Percentiles rank a stretch among this genome's conserved stretches.
Conservation (phyloP, 2,888 invertebrate genomes). For the Zele albiditarsus region DNA sequence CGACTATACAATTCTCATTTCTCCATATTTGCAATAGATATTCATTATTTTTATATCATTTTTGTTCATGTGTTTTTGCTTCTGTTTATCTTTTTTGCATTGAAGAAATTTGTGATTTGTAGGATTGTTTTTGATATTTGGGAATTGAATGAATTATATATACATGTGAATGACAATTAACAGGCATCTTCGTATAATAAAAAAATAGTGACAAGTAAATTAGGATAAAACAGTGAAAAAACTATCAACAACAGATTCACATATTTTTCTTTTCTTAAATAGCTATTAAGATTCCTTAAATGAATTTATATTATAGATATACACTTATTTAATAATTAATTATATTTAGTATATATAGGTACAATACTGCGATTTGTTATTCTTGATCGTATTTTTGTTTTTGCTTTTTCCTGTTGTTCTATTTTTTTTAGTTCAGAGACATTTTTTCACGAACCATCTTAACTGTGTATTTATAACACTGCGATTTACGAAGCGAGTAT, state of each 20-base stretch:
- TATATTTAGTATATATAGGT: constrained; percentile 50
- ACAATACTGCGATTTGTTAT: constrained; percentile 52
- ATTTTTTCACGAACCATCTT: background rate
- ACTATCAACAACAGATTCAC: constrained; percentile 56
- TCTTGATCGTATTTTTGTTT: constrained; percentile 28
- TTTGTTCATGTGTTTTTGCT: constrained; percentile 7
- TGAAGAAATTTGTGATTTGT: background rate
- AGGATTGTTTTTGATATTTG: background rate
- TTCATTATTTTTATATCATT: constrained; percentile 20
- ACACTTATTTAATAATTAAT: constrained; percentile 44
- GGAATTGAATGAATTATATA: constrained; percentile 14
- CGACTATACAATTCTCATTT: background rate
- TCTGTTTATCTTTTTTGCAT: background rate
- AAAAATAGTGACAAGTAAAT: constrained; percentile 48
- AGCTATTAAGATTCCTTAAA: constrained; percentile 27
- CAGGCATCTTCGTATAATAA: constrained; percentile 52
- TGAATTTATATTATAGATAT: constrained; percentile 47
- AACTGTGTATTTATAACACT: background rate
- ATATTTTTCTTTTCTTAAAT: constrained; percentile 47
- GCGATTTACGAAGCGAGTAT: background rate
- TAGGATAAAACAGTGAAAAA: constrained; percentile 54
- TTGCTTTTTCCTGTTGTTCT: constrained; percentile 1
- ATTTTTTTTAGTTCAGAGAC: constrained; percentile 11
- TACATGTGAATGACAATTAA: constrained; percentile 52
- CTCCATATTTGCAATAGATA: background rate